A percentile compares a stretch with the other conserved stretches of the same genome.
Conservation (phyloP, 2,888 invertebrate genomes). For the Caenorhabditis zanzibari region DNA sequence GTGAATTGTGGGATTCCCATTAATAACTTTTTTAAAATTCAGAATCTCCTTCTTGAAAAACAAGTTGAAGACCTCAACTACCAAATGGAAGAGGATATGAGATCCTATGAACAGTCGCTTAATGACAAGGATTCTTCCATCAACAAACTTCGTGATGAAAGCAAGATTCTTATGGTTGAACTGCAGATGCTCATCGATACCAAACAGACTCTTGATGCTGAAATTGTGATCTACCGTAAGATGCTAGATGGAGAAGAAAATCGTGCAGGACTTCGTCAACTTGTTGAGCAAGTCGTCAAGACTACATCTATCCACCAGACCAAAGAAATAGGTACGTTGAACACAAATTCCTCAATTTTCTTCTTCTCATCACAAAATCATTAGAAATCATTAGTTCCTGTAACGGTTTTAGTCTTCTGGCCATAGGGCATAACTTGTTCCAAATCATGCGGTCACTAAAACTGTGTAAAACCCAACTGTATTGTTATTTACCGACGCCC, state of each 20-base stretch:
- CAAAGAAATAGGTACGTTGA: conserved; percentile 76
- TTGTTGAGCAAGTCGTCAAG: conserved; percentile 83
- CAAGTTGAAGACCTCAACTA: conserved; percentile 85
- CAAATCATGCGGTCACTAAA: conserved; percentile 47
- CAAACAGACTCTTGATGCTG: conserved; percentile 86
- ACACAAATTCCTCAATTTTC: neutral
- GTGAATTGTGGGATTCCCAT: conserved; percentile 39
- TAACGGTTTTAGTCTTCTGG: conserved; percentile 1
- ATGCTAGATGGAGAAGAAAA: conserved; percentile 86
- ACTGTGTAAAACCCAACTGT: conserved; percentile 28
- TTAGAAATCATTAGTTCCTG: conserved; percentile 15
- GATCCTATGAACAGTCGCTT: conserved; percentile 84
- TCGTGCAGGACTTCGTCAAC: conserved; percentile 84
- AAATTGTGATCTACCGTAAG: conserved; percentile 86
- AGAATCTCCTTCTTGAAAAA: conserved; percentile 85
- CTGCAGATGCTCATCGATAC: conserved; percentile 85
- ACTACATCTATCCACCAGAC: conserved; percentile 80
- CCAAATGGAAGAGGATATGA: conserved; percentile 84
- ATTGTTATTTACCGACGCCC: conserved; percentile 53
- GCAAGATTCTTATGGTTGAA: conserved; percentile 84
- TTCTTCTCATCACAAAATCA: neutral
- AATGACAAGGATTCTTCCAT: conserved; percentile 83
- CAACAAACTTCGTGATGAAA: conserved; percentile 83
- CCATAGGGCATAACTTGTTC: conserved; percentile 39
- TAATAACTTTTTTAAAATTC: conserved; percentile 50